Base-by-base conservation (phyloP, 2,113 vertebrate species). In the Dromiciops gliroides region DNA sequence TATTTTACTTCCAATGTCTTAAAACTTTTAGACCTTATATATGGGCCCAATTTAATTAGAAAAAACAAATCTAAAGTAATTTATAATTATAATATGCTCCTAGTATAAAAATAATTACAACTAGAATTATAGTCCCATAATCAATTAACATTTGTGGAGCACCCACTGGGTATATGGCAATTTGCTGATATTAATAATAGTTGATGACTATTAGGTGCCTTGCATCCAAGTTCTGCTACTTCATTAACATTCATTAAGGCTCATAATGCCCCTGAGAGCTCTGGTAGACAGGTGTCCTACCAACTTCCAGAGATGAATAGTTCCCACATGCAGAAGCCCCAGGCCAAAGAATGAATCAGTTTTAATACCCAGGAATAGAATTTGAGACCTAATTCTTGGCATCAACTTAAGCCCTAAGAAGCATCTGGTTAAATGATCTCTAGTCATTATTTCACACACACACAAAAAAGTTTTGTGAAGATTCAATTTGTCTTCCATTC, bases 21-120 rank as follows among this genome's bases (percentile, higher is more conserved):
- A 93, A 47, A 91, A 53, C 8, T 31, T 94, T 89, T 95, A 50
- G 67, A 83, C 19, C 28, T 48, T 52, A 28, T 90, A 51, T 75
- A 90, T 83, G 8, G 6, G 47, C 90, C 90, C 47, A 53, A 4
- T 94, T 90, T 89, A 95, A 89, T 89, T 94, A 89, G 75, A 26
- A 48, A 88, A 19, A 75, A 91, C 44, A 89, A 96, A 91, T 44
- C 37, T 23, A 23, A 83, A 83, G 67, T 44, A 83, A 83, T 83
- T 83, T 83, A 44, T 44, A 83, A 83, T 44, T 31, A 91, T 91
- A 91, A 48, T 31, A 89, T 83, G 19, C 19, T 8, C 9, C 19
- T 89, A 53, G 75, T 50, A 94, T 91, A 75, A 91, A 91, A 93
- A 89, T 93, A 83, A 83, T 83, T 83, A 83, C 56, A 83, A 83